Evolutionary conservation across 2,797 vertebrate species (phyloP), one percentile per base, ranked within the genome.

Genomic region (Rachycentron canadum): DNA sequence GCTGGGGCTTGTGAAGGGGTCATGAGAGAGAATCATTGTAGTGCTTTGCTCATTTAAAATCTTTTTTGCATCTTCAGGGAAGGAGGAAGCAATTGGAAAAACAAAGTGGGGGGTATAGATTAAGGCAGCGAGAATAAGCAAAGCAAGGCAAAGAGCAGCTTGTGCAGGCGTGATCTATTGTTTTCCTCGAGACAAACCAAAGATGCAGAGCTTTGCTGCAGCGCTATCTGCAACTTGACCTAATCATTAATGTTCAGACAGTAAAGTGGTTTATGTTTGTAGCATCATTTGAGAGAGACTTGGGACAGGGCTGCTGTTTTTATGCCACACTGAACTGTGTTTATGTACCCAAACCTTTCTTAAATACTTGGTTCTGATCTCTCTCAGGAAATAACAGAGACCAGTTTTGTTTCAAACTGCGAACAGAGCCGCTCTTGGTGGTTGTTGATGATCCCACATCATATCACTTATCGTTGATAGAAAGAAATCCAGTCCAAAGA

Each of bases 21-120:
- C 63, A 63, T 14, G 40, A 55, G 47, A 69, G 82, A 88, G 84
- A 76, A 84, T 88, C 82, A 85, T 81, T 87, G 78, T 81, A 74
- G 81, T 76, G 85, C 77, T 82, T 62, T 14, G 61, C 76, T 81
- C 86, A 93, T 91, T 91, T 86, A 85, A 89, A 92, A 92, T 91
- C 89, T 86, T 89, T 91, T 92, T 82, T 69, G 69, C 86, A 88
- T 93, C 61, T 86, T 82, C 85, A 58, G 82, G 76, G 77, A 79
- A 61, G 58, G 60, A 82, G 78, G 52, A 57, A 72, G 63, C 4
- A 68, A 50, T 41, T 50, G 61, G 43, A 74, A 67, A 76, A 38
- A 36, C 1, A 16, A 73, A 28, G 34, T 28, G 30, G 43, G 23
- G 55, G 52, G 30, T 19, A 60, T 41, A 16, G 45, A 41, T 65